Conservation (phyloP, 2,888 invertebrate species). For the Drosophila mercatorum region DNA sequence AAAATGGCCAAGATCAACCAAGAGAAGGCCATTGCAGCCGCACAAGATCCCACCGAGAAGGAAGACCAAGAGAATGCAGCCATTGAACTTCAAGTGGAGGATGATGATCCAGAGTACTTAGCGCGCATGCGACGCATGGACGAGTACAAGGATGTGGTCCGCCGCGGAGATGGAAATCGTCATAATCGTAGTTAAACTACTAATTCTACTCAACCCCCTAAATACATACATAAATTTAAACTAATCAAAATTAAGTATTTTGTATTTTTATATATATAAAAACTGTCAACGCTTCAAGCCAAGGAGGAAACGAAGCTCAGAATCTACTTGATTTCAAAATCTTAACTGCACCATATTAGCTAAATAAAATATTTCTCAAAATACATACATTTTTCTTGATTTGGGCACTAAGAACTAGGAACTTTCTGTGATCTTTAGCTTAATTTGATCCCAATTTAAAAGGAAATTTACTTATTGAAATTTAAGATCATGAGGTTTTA, state of each 20-base stretch:
- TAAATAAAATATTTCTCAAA: background rate
- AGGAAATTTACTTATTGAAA: no score
- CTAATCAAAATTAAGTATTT: slow-evolving; percentile 32
- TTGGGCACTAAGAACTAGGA: no score
- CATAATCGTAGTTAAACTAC: slow-evolving; percentile 89
- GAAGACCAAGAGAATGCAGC: slow-evolving; percentile 86
- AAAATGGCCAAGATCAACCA: slow-evolving; percentile 82
- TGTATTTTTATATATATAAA: slow-evolving; percentile 13
- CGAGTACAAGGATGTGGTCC: slow-evolving; percentile 94
- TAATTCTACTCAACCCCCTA: slow-evolving; percentile 9
- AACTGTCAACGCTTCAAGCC: background rate
- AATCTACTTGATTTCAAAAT: background rate
- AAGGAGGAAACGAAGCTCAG: background rate
- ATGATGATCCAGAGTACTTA: slow-evolving; percentile 90
- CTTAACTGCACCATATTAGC: background rate
- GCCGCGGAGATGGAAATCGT: slow-evolving; percentile 94
- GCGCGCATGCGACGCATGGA: slow-evolving; percentile 90
- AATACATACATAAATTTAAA: background rate
- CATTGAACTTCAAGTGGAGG: slow-evolving; percentile 87
- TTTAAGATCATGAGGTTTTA: no score
- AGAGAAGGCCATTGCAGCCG: slow-evolving; percentile 79
- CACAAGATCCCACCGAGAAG: slow-evolving; percentile 87
- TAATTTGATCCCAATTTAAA: no score
- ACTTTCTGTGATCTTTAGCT: no score
- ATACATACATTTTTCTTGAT: background rate